Evolutionary conservation across 2,797 vertebrate species (phyloP).

Genomic region (Phalloptychus januarius): DNA sequence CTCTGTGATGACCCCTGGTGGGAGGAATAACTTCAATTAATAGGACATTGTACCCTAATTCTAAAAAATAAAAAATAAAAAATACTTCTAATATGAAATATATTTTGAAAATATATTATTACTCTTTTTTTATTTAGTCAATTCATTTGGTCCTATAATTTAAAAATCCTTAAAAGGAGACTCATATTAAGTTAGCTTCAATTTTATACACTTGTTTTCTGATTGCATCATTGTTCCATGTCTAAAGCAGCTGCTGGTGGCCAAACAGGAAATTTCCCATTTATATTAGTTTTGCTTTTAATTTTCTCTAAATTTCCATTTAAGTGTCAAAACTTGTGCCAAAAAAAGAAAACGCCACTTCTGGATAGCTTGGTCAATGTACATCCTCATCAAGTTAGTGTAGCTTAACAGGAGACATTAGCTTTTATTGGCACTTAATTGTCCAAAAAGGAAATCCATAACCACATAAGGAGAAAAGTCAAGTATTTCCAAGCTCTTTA

Average conservation of each 20-base stretch:
- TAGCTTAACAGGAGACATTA: slow-evolving; percentile 80
- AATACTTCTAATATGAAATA: not conserved
- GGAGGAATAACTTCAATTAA: slow-evolving; percentile 32
- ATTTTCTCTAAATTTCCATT: slow-evolving; percentile 62
- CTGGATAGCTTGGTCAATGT: slow-evolving; percentile 56
- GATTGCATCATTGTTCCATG: slow-evolving; percentile 38
- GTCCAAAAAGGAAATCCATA: slow-evolving; percentile 84
- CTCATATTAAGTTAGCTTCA: not conserved
- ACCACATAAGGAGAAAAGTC: slow-evolving; percentile 86
- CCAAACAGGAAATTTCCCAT: slow-evolving; percentile 48
- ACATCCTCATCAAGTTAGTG: slow-evolving; percentile 74
- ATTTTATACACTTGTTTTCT: not conserved
- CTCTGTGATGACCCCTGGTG: slow-evolving; percentile 74
- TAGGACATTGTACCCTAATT: slow-evolving; percentile 27
- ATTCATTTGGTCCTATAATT: not conserved
- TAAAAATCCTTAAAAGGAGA: slow-evolving; percentile 5
- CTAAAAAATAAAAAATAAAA: not conserved
- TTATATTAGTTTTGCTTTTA: slow-evolving; percentile 60
- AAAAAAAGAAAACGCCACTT: slow-evolving; percentile 48
- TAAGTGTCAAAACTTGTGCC: slow-evolving; percentile 62
- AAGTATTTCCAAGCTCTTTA: slow-evolving; percentile 87
- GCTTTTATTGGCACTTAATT: slow-evolving; percentile 85
- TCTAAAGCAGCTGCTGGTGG: slow-evolving; percentile 59
- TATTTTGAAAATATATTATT: not conserved
- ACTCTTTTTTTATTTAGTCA: not conserved